These are phyloP conservation scores for Spatulosminthurus flaviceps DNA, from an alignment of 2,888 invertebrate species.

Conservation along the genomic window DNA sequence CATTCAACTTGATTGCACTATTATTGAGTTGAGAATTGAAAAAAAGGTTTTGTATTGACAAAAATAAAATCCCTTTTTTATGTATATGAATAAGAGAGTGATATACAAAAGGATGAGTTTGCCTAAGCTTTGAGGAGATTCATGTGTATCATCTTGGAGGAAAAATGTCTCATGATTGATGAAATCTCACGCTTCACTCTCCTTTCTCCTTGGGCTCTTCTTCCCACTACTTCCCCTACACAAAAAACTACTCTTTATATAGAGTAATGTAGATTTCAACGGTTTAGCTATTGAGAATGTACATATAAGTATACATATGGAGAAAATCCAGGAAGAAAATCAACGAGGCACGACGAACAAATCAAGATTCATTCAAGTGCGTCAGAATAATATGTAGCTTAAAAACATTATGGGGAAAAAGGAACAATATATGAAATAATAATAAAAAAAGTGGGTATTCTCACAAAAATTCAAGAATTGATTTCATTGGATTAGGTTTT, in stretches of 20 bases:
- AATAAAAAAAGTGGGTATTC: no score
- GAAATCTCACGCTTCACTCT: constrained; percentile 9
- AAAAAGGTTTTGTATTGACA: constrained; percentile 3
- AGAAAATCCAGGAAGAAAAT: not conserved
- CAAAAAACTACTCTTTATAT: no score
- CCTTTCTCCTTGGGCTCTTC: not conserved
- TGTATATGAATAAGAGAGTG: no score
- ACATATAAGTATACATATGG: not conserved
- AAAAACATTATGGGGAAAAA: not conserved
- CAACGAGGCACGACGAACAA: not conserved
- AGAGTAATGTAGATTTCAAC: constrained; percentile 3
- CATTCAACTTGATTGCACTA: not conserved
- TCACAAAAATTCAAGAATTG: no score
- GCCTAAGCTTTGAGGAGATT: not conserved
- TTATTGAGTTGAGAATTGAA: constrained; percentile 3
- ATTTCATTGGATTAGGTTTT: no score
- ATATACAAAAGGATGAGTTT: no score
- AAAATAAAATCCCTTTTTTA: not conserved
- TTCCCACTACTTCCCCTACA: not conserved
- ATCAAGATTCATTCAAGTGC: constrained; percentile 18
- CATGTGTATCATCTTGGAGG: not conserved
- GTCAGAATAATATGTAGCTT: not conserved
- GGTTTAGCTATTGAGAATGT: not conserved
- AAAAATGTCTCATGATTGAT: constrained; percentile 23
- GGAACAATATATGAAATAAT: no score